Percentiles rank a stretch among this genome's conserved stretches.
phyloP scores from a whole-genome alignment of 2,888 invertebrate species.

The Apotomis betuletana region DNA sequence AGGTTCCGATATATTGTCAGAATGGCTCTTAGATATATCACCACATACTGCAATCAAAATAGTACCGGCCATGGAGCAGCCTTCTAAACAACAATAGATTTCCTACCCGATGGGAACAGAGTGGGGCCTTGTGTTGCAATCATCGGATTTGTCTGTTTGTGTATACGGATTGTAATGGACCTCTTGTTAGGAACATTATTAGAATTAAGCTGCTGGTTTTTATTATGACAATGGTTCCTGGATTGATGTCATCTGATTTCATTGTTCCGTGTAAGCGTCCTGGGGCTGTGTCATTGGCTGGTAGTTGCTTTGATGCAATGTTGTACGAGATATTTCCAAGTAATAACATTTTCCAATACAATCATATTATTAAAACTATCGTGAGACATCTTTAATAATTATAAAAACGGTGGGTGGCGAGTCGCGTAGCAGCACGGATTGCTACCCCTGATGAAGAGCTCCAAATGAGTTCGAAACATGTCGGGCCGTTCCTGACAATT shows the following conservation, averaged over 20 bases:
- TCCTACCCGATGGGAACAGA: slow-evolving; percentile 37
- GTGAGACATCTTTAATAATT: no score
- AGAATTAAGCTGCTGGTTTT: neutral
- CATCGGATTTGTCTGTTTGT: slow-evolving; percentile 23
- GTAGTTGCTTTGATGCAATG: neutral
- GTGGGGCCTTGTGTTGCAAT: slow-evolving; percentile 28
- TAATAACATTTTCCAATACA: no score
- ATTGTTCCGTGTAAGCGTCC: neutral
- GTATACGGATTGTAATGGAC: slow-evolving; percentile 8
- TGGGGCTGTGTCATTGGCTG: neutral
- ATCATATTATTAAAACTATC: no score
- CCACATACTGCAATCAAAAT: slow-evolving; percentile 19
- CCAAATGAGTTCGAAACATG: no score
- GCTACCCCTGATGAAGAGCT: no score
- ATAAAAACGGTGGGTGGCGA: no score
- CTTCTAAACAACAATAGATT: slow-evolving; percentile 35
- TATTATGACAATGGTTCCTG: slow-evolving; percentile 6
- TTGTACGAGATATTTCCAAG: no score
- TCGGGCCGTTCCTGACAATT: no score
- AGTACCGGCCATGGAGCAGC: slow-evolving; percentile 22
- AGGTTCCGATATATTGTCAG: neutral
- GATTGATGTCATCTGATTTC: slow-evolving; percentile 12
- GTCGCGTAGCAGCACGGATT: no score
- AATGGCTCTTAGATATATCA: slow-evolving; percentile 23
- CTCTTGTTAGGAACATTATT: slow-evolving; percentile 8